Conservation (phyloP, 2,113 vertebrate species). For the Arizona elegans region DNA sequence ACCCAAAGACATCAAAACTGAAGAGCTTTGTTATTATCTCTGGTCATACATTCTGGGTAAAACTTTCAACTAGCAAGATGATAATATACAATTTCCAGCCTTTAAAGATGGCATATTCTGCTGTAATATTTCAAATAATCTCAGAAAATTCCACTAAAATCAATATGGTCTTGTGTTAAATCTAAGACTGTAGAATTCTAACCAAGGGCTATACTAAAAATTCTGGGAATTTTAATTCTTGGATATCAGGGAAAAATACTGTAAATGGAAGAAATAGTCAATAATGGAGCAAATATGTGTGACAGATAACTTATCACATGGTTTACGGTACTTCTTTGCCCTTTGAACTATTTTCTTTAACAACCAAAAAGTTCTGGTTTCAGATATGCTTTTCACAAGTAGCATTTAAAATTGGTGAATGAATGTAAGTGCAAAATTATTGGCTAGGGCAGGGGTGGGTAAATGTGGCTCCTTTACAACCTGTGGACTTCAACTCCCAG, state of each 20-base stretch:
- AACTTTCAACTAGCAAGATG: not conserved
- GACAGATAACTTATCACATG: not conserved
- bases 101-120: not conserved
- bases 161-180: not conserved
- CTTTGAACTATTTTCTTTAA: not conserved
- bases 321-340: not conserved
- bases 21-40: not conserved
- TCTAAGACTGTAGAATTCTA: not conserved
- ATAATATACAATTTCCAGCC: not conserved
- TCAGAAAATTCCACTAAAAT: not conserved
- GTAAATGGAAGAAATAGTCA: not conserved
- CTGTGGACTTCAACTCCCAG: no score
- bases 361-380: not conserved
- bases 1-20: not conserved
- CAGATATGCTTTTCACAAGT: not conserved
- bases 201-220: not conserved
- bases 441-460: not conserved
- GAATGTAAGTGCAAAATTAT: not conserved
- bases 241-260: not conserved
- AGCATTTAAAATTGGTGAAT: not conserved
- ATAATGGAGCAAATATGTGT: no score
- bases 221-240: not conserved
- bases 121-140: not conserved
- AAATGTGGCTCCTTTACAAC: no score
- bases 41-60: not conserved